Conservation (phyloP, 2,888 invertebrate genomes). For the Nycteola revayana region DNA sequence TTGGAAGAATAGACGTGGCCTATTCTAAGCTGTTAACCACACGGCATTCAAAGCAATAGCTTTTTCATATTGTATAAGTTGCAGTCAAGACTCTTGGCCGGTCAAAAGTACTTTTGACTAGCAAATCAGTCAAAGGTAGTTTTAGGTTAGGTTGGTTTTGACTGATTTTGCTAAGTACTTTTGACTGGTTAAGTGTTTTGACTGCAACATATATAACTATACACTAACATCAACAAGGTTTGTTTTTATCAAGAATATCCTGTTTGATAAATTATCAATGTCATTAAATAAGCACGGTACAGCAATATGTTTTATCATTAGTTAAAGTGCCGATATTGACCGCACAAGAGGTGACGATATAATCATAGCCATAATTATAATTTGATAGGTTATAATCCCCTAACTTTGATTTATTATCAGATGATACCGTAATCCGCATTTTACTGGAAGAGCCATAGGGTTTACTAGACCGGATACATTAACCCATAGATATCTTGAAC, state of each 20-base stretch:
- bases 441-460: slow-evolving; percentile 23
- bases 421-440: slow-evolving; percentile 22
- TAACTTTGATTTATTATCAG: slow-evolving; percentile 15
- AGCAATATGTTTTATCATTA: slow-evolving; percentile 30
- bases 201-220: too few relatives aligned
- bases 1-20: too few relatives aligned
- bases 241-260: slow-evolving; percentile 28
- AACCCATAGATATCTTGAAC: slow-evolving; percentile 18
- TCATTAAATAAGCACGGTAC: slow-evolving; percentile 33
- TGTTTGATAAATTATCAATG: slow-evolving; percentile 30
- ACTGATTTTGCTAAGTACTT: too few relatives aligned
- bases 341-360: slow-evolving; percentile 24
- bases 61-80: too few relatives aligned
- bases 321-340: slow-evolving; percentile 23
- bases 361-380: slow-evolving; percentile 30
- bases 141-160: too few relatives aligned
- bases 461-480: slow-evolving; percentile 36
- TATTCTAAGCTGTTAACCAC: too few relatives aligned
- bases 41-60: too few relatives aligned
- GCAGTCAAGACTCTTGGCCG: too few relatives aligned
- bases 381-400: slow-evolving; percentile 26
- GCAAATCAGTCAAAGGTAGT: too few relatives aligned
- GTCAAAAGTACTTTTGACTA: too few relatives aligned
- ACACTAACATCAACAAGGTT: slow-evolving; percentile 9
- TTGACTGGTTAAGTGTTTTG: too few relatives aligned